Base-by-base conservation (phyloP, 2,113 vertebrate genomes). In the Parus major region DNA sequence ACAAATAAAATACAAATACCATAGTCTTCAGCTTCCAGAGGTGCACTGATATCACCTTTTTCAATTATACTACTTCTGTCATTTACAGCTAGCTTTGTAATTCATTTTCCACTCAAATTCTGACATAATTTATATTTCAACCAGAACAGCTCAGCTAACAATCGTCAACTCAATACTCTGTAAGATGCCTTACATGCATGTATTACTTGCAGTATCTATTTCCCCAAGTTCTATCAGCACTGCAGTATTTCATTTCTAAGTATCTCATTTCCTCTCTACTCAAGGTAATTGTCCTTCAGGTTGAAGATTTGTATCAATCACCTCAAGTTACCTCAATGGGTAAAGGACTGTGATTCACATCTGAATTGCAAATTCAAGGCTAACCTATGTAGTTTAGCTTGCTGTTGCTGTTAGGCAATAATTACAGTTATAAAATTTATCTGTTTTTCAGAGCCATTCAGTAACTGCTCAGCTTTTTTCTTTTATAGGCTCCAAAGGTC, bases 401-500 rank as follows among this genome's bases (percentile, higher is more conserved):
- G 55, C 76, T 82, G 27, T 35, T 78, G 64, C 81, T 3, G 1
- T 61, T 70, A 85, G 15, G 24, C 80, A 86, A 52, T 88, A 86
- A 86, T 3, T 21, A 72, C 56, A 88, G 60, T 86, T 90, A 86
- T 27, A 95, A 94, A 77, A 83, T 64, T 18, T 73, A 92, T 69
- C 50, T 91, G 8, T 90, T 90, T 94, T 81, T 86, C 88, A 86
- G 63, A 93, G 52, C 64, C 80, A 20, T 81, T 83, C 61, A 36
- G n/a, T 41, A 95, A 81, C 82, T 47, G 50, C 82, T 86, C 72
- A 73, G 85, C 35, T 81, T 88, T 82, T 90, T 94, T 88, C 85
- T 95, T 93, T 95, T 66, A 90, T 7, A 75, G 88, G 92, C 72
- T 91, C 88, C 92, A 88, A 81, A 90, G 90, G 79, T 64, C 92